A percentile compares a stretch with the other conserved stretches of the same genome.
These are phyloP conservation scores for Ifrita kowaldi DNA, from an alignment of 2,113 vertebrate species.

Conservation along the genomic window DNA sequence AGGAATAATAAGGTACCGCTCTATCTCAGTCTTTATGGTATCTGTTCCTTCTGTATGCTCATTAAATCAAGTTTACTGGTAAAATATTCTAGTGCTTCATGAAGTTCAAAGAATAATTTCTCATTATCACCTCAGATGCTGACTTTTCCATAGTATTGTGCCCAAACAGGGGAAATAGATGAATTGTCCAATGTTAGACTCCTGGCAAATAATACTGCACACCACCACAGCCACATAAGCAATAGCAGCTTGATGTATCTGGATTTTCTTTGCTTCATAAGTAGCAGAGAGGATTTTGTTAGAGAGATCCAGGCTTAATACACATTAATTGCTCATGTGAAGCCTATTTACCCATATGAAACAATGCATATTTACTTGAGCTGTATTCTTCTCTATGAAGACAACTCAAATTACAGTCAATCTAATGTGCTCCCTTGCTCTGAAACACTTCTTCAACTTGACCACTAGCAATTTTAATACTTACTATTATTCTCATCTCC, in stretches of 20 bases:
- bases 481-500: constrained; percentile 87
- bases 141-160: neutral
- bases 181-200: neutral
- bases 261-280: neutral
- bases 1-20: neutral
- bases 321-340: neutral
- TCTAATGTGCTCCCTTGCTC: neutral
- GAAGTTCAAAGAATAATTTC: neutral
- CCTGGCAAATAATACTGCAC: neutral
- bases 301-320: neutral
- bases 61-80: neutral
- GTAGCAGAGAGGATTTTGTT: neutral
- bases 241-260: neutral
- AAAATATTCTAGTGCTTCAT: neutral
- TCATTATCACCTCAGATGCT: neutral
- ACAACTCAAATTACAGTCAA: neutral
- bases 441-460: neutral
- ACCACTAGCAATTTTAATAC: constrained; percentile 26
- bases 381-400: neutral
- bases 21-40: neutral
- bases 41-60: neutral
- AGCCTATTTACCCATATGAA: neutral
- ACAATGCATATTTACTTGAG: neutral
- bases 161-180: neutral
- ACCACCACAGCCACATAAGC: neutral